Evolutionary conservation across 30 jellyfish, hydroid and myxozoan species (phyloP).

Genomic region (Rhopilema esculentum): DNA sequence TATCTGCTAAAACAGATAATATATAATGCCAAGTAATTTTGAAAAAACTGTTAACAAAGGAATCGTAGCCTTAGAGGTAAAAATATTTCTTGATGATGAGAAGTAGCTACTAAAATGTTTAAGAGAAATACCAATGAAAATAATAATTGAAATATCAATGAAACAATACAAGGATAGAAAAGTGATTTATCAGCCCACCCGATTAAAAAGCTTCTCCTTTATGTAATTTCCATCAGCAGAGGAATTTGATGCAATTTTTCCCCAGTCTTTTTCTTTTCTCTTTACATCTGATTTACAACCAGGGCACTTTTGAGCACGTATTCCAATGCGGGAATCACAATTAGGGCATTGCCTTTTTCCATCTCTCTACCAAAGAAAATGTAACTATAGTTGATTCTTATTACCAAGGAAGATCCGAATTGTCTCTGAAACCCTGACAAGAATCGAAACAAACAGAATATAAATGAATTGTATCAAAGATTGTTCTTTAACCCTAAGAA

Average conservation of each 20-base stretch:
- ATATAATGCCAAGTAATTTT: too few species aligned
- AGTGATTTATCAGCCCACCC: not conserved
- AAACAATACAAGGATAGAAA: not conserved
- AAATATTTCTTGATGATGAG: not conserved
- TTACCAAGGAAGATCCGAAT: not conserved
- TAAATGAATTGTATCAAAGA: too few species aligned
- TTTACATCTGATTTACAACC: not conserved
- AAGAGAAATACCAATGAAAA: not conserved
- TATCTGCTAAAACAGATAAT: too few species aligned
- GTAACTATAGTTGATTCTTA: not conserved
- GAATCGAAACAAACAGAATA: too few species aligned
- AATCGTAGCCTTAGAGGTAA: not conserved
- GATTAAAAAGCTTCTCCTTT: slow-evolving; percentile 24
- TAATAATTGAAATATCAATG: not conserved
- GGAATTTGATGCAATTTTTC: not conserved
- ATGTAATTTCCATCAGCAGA: slow-evolving; percentile 8
- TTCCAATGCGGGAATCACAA: slow-evolving; percentile 6
- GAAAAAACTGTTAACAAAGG: not conserved
- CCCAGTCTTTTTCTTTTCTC: slow-evolving; percentile 22
- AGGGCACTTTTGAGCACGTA: slow-evolving; percentile 2
- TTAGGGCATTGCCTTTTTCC: not conserved
- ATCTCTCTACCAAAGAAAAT: not conserved
- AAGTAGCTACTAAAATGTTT: not conserved
- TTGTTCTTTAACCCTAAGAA: too few species aligned
- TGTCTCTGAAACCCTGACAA: too few species aligned